A percentile compares a stretch with the other conserved stretches of the same genome.
Evolutionary conservation across 2,113 vertebrate species (phyloP).

Genomic region (Sakesphorus luctuosus): DNA sequence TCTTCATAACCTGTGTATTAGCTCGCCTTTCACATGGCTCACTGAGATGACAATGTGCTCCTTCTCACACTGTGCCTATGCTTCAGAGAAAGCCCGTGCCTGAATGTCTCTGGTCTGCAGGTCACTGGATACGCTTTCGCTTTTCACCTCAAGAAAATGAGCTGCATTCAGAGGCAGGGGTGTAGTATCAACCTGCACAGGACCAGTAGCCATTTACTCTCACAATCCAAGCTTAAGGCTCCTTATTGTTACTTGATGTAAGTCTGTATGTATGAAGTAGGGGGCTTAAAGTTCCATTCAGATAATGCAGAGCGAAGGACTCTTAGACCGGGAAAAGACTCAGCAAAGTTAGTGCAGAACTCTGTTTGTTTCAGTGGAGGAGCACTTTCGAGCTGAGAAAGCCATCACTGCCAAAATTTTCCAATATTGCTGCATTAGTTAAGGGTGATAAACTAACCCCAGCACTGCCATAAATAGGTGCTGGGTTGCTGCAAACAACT

Average conservation of each 20-base stretch:
- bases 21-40: neutral
- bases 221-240: neutral
- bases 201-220: neutral
- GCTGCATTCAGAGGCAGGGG: neutral
- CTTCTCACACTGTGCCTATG: rapidly evolving
- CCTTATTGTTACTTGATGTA: rapidly evolving
- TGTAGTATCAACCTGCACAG: neutral
- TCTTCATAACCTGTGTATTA: neutral
- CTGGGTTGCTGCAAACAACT: neutral
- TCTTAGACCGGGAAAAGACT: neutral
- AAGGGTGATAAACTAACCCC: neutral
- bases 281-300: neutral
- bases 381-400: neutral
- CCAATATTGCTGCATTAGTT: neutral
- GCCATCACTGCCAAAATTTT: rapidly evolving
- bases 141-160: neutral
- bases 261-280: neutral
- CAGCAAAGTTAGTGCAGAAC: neutral
- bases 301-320: neutral
- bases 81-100: neutral
- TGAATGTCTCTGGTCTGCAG: neutral
- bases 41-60: neutral
- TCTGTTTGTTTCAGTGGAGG: neutral
- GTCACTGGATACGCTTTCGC: neutral
- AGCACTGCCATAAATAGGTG: neutral